Evolutionary conservation across 2,797 vertebrate species (phyloP), one percentile per base, ranked within the genome.

Genomic region (Odontamblyopus rebecca): DNA sequence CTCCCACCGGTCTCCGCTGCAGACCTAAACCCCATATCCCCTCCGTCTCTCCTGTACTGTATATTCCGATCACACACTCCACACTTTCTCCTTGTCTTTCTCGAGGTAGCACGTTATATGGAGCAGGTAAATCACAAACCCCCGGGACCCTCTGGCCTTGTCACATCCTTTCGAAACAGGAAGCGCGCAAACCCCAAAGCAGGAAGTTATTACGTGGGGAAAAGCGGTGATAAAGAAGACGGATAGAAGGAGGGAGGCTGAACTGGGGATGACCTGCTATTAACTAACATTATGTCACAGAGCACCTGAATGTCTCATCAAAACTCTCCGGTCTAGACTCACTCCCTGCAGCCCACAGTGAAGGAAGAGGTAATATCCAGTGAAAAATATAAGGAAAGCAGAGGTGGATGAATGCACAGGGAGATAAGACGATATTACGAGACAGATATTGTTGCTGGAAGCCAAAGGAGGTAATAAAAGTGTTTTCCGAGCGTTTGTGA

Each of bases 181-280:
- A 63, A 63, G 19, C 16, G 7, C 16, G 18, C 61, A 18, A 60
- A 23, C 6, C 27, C 59, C 30, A 32, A 12, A 18, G 8, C 16
- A 62, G 61, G 61, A 44, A 63, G 61, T 41, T 44, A 44, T 63
- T 63, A 63, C 3, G 32, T n/a, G 35, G n/a, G 5, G n/a, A 15
- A 26, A 41, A 63, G 32, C 61, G 61, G 19, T 15, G 23, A 63
- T 63, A 23, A 63, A 41, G 35, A 35, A 63, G 61, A 63, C 61
- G n/a, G 4, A 63, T 41, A 4, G 18, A 19, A 11, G 3, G 8
- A 23, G 30, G 35, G 61, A 41, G 32, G 12, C 35, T 23, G 61
- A 63, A 63, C 61, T 16, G 61, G 13, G 41, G 32, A 12, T 11
- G 61, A 63, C 61, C 61, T 4, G 32, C 19, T 23, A 62, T 62